These are phyloP conservation scores for Apamea anceps DNA, from an alignment of 2,888 invertebrate genomes.

Conservation along the genomic window DNA sequence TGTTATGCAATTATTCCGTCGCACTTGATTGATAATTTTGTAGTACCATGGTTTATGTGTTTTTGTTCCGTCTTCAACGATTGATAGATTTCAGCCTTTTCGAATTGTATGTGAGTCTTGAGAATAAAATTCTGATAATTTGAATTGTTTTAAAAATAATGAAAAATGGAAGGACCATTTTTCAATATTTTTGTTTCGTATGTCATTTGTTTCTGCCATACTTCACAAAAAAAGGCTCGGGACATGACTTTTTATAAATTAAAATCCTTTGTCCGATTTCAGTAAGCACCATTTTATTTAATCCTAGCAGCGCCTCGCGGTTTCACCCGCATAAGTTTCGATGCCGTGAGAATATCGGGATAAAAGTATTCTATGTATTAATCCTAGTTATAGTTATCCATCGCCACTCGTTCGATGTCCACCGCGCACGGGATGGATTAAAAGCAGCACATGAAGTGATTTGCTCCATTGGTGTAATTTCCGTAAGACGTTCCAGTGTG, in stretches of 20 bases:
- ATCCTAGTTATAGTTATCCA: too few relatives aligned
- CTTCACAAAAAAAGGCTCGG: background rate
- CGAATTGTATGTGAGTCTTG: background rate
- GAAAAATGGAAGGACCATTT: too few relatives aligned
- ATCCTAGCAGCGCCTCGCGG: too few relatives aligned
- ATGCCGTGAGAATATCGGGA: too few relatives aligned
- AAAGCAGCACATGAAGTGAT: too few relatives aligned
- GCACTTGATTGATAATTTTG: constrained; percentile 59
- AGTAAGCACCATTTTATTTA: background rate
- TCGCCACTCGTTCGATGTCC: too few relatives aligned
- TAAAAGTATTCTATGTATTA: too few relatives aligned
- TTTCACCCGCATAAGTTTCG: too few relatives aligned
- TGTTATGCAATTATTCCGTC: constrained; percentile 53
- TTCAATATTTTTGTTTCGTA: background rate
- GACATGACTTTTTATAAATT: background rate
- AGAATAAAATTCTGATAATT: constrained; percentile 13
- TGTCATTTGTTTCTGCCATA: background rate
- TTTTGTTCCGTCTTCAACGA: constrained; percentile 36
- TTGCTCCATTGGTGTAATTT: too few relatives aligned
- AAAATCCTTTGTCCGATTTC: background rate
- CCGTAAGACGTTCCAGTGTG: too few relatives aligned
- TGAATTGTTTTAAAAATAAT: background rate
- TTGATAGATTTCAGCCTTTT: constrained; percentile 21
- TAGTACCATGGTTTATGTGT: background rate
- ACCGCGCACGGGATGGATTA: too few relatives aligned